Conservation (phyloP, 1,140 invertebrate genomes). For the Hyles euphorbiae region DNA sequence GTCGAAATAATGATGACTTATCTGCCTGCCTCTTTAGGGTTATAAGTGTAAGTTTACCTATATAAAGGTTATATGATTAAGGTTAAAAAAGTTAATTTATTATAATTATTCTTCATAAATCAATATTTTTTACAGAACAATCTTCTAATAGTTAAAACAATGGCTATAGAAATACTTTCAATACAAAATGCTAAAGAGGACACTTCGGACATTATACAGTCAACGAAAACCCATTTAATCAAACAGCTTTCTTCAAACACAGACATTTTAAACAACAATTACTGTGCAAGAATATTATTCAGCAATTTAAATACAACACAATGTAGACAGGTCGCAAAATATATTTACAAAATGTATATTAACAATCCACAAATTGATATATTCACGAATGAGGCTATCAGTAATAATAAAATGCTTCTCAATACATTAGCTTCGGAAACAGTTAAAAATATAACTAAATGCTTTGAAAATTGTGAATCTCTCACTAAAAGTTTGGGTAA, state of each 20-base stretch:
- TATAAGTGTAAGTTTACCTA: too few relatives aligned
- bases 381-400: constrained; percentile 31
- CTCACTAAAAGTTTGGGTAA: constrained; percentile 50
- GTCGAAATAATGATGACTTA: too few relatives aligned
- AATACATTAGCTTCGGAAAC: constrained; percentile 44
- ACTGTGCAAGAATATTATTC: constrained; percentile 37
- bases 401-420: constrained; percentile 42
- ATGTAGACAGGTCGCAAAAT: constrained; percentile 46
- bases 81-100: too few relatives aligned
- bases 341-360: constrained; percentile 37
- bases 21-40: too few relatives aligned
- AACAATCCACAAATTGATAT: constrained; percentile 26
- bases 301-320: constrained; percentile 45
- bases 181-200: constrained; percentile 19
- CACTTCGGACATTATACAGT: constrained; percentile 8
- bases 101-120: too few relatives aligned
- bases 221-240: constrained; percentile 45
- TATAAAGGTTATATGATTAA: too few relatives aligned
- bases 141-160: constrained; percentile 46
- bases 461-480: constrained; percentile 38
- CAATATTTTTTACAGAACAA: constrained; percentile 42
- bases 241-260: constrained; percentile 35
- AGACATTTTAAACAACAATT: constrained; percentile 27
- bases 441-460: constrained; percentile 40
- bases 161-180: constrained; percentile 35